Conservation (phyloP, 2,113 vertebrate genomes). For the Pseudopipra pipra region DNA sequence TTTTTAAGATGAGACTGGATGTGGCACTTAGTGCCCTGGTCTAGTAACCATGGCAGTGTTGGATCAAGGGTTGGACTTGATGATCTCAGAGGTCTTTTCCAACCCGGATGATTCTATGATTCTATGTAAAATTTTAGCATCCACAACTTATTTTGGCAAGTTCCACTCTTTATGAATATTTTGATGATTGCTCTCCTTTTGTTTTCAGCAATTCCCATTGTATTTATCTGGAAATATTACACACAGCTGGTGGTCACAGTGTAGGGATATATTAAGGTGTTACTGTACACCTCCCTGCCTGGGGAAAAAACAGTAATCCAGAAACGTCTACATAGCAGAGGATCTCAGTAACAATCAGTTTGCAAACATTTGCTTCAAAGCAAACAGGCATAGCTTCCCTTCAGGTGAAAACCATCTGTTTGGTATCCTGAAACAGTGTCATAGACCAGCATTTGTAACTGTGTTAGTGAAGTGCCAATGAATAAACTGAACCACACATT, state of each 20-base stretch:
- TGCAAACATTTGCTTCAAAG: background rate
- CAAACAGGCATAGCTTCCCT: background rate
- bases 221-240: background rate
- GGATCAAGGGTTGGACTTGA: too few species aligned
- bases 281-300: background rate
- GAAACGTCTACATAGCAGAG: background rate
- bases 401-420: background rate
- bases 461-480: background rate
- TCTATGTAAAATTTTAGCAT: background rate
- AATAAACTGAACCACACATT: background rate
- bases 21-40: too few species aligned
- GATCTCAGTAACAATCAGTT: background rate
- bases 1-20: too few species aligned
- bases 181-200: background rate
- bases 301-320: background rate
- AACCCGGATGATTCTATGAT: too few species aligned
- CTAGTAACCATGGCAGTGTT: too few species aligned
- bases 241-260: background rate
- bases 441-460: background rate
- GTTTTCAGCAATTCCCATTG: background rate
- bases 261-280: background rate
- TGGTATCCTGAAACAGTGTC: background rate
- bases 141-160: background rate
- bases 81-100: too few species aligned
- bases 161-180: background rate